phyloP scores from a whole-genome alignment of 2,113 vertebrate species.

The Tapirus terrestris region DNA sequence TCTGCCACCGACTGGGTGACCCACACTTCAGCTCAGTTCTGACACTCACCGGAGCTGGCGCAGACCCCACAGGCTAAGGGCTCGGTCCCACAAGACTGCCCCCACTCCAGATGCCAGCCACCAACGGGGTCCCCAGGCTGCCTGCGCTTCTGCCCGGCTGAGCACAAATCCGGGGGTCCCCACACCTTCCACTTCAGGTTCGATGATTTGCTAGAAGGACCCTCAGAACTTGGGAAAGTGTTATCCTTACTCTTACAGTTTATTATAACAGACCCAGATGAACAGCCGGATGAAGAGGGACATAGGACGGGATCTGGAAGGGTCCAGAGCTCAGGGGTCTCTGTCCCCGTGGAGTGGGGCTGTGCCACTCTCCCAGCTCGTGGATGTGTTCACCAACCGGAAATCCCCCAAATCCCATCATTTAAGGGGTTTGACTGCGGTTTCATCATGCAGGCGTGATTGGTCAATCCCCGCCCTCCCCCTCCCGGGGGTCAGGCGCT shows the following conservation, averaged over 20 bases:
- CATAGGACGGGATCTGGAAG: neutral
- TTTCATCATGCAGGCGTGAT: neutral
- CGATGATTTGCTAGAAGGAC: neutral
- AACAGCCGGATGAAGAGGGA: neutral
- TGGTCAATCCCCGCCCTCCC: neutral
- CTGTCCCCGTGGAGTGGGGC: neutral
- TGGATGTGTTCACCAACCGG: neutral
- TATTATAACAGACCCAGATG: too few relatives aligned
- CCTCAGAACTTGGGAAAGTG: neutral
- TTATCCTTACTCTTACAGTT: neutral
- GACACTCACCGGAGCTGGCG: neutral
- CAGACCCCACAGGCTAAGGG: neutral
- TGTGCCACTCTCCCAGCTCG: fast-evolving
- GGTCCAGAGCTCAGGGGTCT: neutral
- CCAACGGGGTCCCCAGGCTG: neutral
- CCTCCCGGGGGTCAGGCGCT: neutral
- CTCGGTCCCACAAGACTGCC: neutral
- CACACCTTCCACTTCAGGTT: neutral
- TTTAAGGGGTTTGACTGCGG: neutral
- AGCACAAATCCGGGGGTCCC: neutral
- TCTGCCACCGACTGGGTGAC: neutral
- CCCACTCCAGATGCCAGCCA: neutral
- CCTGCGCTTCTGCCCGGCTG: neutral
- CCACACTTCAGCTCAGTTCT: neutral
- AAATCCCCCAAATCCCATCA: neutral